A percentile compares a stretch with the other conserved stretches of the same genome.
Conservation (phyloP, 1,140 invertebrate genomes). For the Zaprionus africanus region DNA sequence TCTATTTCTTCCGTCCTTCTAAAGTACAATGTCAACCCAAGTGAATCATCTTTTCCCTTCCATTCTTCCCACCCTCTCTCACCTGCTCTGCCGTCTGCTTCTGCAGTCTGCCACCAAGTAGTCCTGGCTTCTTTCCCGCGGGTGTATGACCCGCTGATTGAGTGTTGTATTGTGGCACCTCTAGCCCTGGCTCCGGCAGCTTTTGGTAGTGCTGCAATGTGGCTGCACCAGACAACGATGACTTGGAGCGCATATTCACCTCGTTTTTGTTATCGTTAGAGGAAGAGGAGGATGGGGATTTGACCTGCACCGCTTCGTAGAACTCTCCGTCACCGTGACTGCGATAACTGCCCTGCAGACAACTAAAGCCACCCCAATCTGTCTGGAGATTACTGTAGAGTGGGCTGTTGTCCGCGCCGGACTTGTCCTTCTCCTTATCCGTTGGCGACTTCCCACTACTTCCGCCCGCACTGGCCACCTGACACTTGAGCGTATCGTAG, state of each 20-base stretch:
- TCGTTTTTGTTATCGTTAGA: conserved; percentile 36
- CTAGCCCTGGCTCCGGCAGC: conserved; percentile 58
- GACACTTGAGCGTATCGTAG: conserved; percentile 69
- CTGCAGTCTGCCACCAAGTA: conserved; percentile 46
- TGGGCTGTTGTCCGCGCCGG: conserved; percentile 26
- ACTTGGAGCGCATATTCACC: conserved; percentile 58
- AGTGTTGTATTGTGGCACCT: conserved; percentile 58
- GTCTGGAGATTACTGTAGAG: conserved; percentile 49
- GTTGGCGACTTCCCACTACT: conserved; percentile 19
- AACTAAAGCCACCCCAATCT: conserved; percentile 60
- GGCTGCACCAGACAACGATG: conserved; percentile 41
- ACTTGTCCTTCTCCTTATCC: conserved; percentile 41
- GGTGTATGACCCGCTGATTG: conserved; percentile 59
- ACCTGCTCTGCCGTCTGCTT: conserved; percentile 54
- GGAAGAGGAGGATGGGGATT: conserved; percentile 24
- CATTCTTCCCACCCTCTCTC: neutral
- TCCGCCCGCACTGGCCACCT: conserved; percentile 12
- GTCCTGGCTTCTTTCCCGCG: conserved; percentile 55
- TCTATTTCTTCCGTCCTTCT: too few species aligned
- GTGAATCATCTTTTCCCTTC: neutral
- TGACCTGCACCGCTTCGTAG: conserved; percentile 66
- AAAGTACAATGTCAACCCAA: too few species aligned
- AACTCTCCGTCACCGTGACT: conserved; percentile 68
- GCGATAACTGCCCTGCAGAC: conserved; percentile 74
- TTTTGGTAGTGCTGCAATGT: conserved; percentile 72